Conservation (phyloP, 2,797 vertebrate genomes). For the Pantherophis alleghaniensis region DNA sequence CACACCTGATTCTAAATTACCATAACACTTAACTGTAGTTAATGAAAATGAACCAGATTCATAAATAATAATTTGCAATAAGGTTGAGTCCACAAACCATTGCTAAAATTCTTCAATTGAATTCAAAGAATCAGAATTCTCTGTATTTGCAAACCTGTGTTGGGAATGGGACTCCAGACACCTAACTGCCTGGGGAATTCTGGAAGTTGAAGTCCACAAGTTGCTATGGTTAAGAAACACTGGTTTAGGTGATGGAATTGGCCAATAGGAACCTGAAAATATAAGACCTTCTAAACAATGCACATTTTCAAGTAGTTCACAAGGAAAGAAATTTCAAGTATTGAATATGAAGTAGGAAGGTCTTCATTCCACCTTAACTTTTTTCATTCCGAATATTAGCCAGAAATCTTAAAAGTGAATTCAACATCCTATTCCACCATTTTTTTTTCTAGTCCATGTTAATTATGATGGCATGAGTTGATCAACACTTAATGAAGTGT, state of each 20-base stretch:
- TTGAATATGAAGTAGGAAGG: not conserved
- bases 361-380: not conserved
- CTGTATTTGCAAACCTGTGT: not conserved
- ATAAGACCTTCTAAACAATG: slow-evolving; percentile 17
- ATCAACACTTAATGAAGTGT: slow-evolving; percentile 6
- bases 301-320: not conserved
- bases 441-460: not conserved
- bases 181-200: not conserved
- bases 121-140: not conserved
- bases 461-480: slow-evolving; percentile 6
- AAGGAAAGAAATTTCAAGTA: not conserved
- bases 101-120: not conserved
- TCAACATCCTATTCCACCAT: not conserved
- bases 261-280: slow-evolving; percentile 1
- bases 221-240: not conserved
- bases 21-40: not conserved
- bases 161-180: not conserved
- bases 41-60: not conserved
- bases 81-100: not conserved
- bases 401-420: not conserved
- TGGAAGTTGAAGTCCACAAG: not conserved
- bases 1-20: not conserved
- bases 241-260: not conserved
- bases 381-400: not conserved
- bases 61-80: not conserved